A percentile compares a stretch with the other conserved stretches of the same genome.
phyloP scores from a whole-genome alignment of 2,113 vertebrate species.

The Lutjanus erythropterus region DNA sequence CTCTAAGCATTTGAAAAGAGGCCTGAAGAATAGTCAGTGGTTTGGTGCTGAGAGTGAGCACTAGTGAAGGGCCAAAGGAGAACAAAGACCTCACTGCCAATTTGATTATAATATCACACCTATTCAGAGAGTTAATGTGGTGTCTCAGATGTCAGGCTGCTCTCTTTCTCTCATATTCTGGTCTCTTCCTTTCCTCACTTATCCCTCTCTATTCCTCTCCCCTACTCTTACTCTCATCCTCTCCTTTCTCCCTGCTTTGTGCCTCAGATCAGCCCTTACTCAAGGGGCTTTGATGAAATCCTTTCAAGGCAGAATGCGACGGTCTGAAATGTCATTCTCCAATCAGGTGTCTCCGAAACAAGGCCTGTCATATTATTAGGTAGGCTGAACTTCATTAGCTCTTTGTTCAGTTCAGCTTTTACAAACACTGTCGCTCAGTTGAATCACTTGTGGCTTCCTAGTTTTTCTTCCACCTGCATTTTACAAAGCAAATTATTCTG shows the following conservation, averaged over 20 bases:
- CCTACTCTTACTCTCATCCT: slow-evolving; percentile 14
- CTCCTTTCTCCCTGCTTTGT: slow-evolving; percentile 50
- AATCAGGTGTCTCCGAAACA: slow-evolving; percentile 60
- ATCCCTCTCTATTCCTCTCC: slow-evolving; percentile 3
- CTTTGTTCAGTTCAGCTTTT: slow-evolving; percentile 46
- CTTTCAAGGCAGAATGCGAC: slow-evolving; percentile 60
- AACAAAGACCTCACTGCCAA: slow-evolving; percentile 72
- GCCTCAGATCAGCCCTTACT: slow-evolving; percentile 48
- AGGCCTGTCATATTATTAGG: slow-evolving; percentile 35
- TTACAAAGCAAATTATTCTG: slow-evolving; percentile 23
- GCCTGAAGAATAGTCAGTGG: slow-evolving; percentile 60
- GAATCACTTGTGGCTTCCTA: slow-evolving; percentile 30
- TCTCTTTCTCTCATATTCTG: slow-evolving; percentile 24
- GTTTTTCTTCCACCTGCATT: slow-evolving; percentile 21
- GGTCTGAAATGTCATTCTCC: slow-evolving; percentile 63
- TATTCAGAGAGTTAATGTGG: slow-evolving; percentile 69
- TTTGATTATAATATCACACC: slow-evolving; percentile 79
- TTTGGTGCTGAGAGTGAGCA: slow-evolving; percentile 38
- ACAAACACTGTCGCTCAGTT: slow-evolving; percentile 19
- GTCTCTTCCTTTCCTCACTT: slow-evolving; percentile 25
- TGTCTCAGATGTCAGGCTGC: slow-evolving; percentile 54
- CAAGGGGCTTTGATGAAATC: slow-evolving; percentile 63
- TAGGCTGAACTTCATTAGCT: slow-evolving; percentile 56
- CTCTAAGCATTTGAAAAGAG: slow-evolving; percentile 69
- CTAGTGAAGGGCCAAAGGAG: slow-evolving; percentile 54